Evolutionary conservation across 2,797 vertebrate species (phyloP).

Genomic region (Hyperoplus lanceolatus): DNA sequence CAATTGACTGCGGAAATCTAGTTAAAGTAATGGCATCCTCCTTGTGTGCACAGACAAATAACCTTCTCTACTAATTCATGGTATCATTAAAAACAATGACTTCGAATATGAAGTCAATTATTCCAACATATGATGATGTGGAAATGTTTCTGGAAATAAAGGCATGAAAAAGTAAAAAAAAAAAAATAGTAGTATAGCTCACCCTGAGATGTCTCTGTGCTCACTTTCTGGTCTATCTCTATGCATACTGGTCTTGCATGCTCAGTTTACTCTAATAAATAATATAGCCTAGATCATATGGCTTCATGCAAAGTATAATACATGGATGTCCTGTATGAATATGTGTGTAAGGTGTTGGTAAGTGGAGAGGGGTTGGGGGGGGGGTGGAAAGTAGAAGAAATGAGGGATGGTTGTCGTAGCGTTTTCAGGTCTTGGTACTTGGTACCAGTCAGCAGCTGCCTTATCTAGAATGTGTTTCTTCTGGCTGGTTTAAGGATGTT

Average conservation of each 20-base stretch:
- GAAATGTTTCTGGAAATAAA: slow-evolving; percentile 32
- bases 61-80: slow-evolving; percentile 45
- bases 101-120: slow-evolving; percentile 36
- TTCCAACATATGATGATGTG: slow-evolving; percentile 38
- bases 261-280: slow-evolving; percentile 59
- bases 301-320: slow-evolving; percentile 64
- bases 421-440: slow-evolving; percentile 70
- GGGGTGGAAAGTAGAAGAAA: slow-evolving; percentile 10
- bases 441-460: slow-evolving; percentile 84
- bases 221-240: slow-evolving; percentile 55
- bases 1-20: slow-evolving; percentile 53
- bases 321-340: slow-evolving; percentile 38
- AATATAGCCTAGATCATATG: slow-evolving; percentile 54
- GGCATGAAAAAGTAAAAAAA: slow-evolving; percentile 52
- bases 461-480: slow-evolving; percentile 74
- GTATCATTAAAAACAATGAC: slow-evolving; percentile 28
- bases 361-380: neutral
- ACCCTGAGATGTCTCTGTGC: slow-evolving; percentile 80
- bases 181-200: slow-evolving; percentile 67
- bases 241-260: slow-evolving; percentile 47
- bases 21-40: slow-evolving; percentile 59
- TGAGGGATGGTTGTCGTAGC: slow-evolving; percentile 53
- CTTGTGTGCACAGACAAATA: slow-evolving; percentile 45
- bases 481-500: slow-evolving; percentile 51
- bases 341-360: slow-evolving; percentile 23